A percentile compares a stretch with the other conserved stretches of the same genome.
Conservation (phyloP, 2,113 vertebrate genomes). For the Ceyx margarethae region DNA sequence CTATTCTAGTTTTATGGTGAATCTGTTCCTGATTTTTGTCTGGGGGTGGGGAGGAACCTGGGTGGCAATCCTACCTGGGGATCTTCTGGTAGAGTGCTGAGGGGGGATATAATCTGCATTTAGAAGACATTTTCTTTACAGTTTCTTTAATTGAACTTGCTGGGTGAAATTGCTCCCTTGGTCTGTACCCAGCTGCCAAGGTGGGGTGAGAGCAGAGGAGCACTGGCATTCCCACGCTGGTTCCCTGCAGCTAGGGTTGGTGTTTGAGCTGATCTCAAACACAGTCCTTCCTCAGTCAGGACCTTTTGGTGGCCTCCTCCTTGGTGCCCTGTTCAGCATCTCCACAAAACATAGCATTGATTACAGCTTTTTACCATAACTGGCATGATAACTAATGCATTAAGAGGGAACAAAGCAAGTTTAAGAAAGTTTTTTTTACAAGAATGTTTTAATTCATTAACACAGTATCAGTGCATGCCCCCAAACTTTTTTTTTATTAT, state of each 20-base stretch:
- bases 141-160: neutral
- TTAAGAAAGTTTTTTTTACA: neutral
- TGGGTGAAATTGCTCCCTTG: neutral
- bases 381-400: neutral
- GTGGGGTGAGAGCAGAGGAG: neutral
- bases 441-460: neutral
- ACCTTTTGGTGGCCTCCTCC: neutral
- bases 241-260: neutral
- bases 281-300: rapidly evolving
- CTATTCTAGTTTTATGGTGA: neutral
- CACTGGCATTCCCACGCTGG: rapidly evolving
- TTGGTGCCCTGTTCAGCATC: neutral
- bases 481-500: neutral
- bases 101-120: neutral
- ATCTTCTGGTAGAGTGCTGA: neutral
- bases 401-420: neutral
- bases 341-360: neutral
- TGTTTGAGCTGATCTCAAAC: neutral
- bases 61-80: neutral
- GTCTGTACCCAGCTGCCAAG: neutral
- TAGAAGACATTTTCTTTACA: neutral
- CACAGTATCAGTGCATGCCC: rapidly evolving
- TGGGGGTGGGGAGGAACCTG: neutral
- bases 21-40: neutral
- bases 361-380: neutral